Evolutionary conservation across 2,888 invertebrate species (phyloP).

Genomic region (Lithophane ornitopus): DNA sequence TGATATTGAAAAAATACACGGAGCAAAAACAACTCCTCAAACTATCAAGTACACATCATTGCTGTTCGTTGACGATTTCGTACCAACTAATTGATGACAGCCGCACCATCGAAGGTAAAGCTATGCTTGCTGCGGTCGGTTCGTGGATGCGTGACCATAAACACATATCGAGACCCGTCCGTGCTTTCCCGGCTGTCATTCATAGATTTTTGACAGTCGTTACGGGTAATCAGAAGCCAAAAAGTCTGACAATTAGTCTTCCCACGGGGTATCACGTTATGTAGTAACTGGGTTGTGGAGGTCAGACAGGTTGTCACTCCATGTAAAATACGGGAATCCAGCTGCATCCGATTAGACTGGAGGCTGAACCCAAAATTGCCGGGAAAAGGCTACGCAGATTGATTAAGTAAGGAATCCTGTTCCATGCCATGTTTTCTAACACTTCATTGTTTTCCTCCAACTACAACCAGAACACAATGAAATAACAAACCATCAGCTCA

Average conservation of each 20-base stretch:
- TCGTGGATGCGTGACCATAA: not conserved
- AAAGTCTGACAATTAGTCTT: not conserved
- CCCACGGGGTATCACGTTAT: not conserved
- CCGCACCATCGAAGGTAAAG: not conserved
- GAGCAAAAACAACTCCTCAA: not conserved
- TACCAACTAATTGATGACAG: not conserved
- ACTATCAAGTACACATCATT: not conserved
- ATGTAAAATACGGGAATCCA: not conserved
- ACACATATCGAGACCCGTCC: not conserved
- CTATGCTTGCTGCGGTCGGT: not conserved
- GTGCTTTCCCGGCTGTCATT: not conserved
- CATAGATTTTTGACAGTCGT: not conserved
- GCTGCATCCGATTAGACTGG: not conserved
- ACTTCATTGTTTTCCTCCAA: not conserved
- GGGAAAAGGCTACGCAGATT: not conserved
- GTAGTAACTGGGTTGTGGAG: not conserved
- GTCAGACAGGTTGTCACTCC: not conserved
- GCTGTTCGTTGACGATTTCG: not conserved
- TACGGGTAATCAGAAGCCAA: not conserved
- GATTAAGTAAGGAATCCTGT: not conserved
- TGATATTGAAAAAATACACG: not conserved
- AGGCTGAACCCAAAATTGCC: not conserved
- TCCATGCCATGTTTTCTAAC: not conserved
- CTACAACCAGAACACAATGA: not conserved
- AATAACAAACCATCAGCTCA: slow-evolving; percentile 9